Evolutionary conservation across 2,113 vertebrate species (phyloP), one percentile per base, ranked within the genome.

Genomic region (Proteles cristata): DNA sequence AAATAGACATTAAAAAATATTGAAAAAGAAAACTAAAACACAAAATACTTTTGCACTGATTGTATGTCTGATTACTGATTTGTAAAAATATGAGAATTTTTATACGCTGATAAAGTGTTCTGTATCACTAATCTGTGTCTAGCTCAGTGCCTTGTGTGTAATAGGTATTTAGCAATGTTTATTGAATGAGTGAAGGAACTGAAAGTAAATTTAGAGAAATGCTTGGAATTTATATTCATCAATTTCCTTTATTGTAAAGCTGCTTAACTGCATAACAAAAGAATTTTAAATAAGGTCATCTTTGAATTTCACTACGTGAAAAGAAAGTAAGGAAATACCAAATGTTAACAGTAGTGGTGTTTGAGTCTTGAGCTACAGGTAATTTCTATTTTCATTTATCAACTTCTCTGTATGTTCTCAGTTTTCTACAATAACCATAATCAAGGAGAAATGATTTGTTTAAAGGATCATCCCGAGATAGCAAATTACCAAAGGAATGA

Each of bases 121-220:
- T 82, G 14, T 86, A 26, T 76, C 28, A 61, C 15, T 31, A 63
- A 63, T 89, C 96, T 93, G 68, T 83, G n/a, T 87, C 69, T 94
- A 96, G 61, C 19, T 50, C 43, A 91, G 71, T 35, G 23, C 19
- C 55, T 63, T 88, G n/a, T 10, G 39, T 39, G 8, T 63, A 86
- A 68, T 48, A 89, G 61, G 66, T 88, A 81, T 84, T 95, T 71
- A 94, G 82, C 81, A 94, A 91, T 86, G 45, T 81, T 89, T 89
- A 79, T 23, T 77, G 65, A 66, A 83, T 73, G 53, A 90, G 69
- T 69, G 26, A 90, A 83, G 55, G 48, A 74, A 63, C 12, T 35
- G 84, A 48, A 97, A 91, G 58, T 63, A 93, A 94, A 93, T 90
- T 91, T 97, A 93, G 66, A 97, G 74, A 92, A 92, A 50, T 88